Evolutionary conservation across 2,113 vertebrate species (phyloP), one percentile per base, ranked within the genome.

Genomic region (Furnarius figulus): DNA sequence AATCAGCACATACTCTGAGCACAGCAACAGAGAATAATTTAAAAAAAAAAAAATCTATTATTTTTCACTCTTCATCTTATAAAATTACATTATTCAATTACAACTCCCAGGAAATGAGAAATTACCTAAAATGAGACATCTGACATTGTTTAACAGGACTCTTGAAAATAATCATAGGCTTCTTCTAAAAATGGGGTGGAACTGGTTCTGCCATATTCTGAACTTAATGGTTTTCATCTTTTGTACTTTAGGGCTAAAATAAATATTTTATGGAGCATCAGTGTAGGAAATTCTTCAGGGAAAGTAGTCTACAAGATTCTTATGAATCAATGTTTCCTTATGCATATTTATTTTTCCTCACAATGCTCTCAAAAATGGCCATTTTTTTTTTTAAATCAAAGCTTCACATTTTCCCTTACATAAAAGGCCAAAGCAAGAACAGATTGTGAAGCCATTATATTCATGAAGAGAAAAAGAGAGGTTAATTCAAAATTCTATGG

Each of bases 401-500:
- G n/a, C 16, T 91, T 94, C 37, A 81, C 33, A 71, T 93, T 52
- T 81, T 74, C 33, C 31, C 35, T 82, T 89, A 92, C 80, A 96
- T 85, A 86, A 91, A 93, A 95, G 81, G 91, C 90, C 87, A 95
- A 82, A 37, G 42, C 46, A 95, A 95, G 72, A 96, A 85, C 73
- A 95, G 95, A 96, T 77, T 93, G 73, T 13, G 27, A 95, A 95
- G 85, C 88, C 40, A 90, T 91, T 97, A 94, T 95, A 93, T 90
- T 97, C 81, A 93, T 86, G 84, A 88, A 94, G 71, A 97, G 86
- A 95, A 91, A 97, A 96, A 94, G 95, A 97, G 90, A 97, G 92
- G 97, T 97, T 97, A 98, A 98, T 97, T 97, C 95, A 97, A 97
- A 97, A 96, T 97, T 94, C 89, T 93, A 96, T 97, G 97, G 89